These are phyloP conservation scores for Drosophila pallidifrons DNA, from an alignment of 1,140 invertebrate genomes.

Conservation along the genomic window DNA sequence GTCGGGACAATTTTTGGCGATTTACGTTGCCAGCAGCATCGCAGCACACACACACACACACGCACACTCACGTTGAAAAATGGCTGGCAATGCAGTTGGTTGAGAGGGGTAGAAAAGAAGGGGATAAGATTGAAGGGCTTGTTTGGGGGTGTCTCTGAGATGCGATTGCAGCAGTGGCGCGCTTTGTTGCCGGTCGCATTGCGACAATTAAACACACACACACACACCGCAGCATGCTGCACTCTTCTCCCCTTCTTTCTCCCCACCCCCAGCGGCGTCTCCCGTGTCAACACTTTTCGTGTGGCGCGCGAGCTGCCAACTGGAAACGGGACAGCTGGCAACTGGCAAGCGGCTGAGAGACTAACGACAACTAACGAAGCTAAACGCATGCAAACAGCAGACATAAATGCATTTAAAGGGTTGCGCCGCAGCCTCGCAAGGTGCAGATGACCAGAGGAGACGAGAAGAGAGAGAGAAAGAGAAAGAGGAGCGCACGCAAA, in stretches of 20 bases:
- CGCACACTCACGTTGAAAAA: slow-evolving; percentile 54
- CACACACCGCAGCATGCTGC: not conserved
- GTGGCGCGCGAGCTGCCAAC: slow-evolving; percentile 17
- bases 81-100: slow-evolving; percentile 41
- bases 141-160: slow-evolving; percentile 37
- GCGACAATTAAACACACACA: slow-evolving; percentile 67
- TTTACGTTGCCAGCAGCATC: slow-evolving; percentile 56
- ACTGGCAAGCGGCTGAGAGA: slow-evolving; percentile 58
- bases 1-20: slow-evolving; percentile 60
- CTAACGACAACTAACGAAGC: slow-evolving; percentile 70
- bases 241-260: too few species aligned
- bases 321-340: slow-evolving; percentile 40
- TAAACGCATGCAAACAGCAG: slow-evolving; percentile 70
- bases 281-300: slow-evolving; percentile 43
- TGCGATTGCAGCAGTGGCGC: slow-evolving; percentile 43
- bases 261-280: too few species aligned
- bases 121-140: not conserved
- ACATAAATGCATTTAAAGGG: slow-evolving; percentile 58
- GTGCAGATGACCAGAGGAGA: not conserved
- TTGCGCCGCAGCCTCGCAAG: not conserved
- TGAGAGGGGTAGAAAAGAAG: not conserved
- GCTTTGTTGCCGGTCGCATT: slow-evolving; percentile 50
- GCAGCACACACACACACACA: slow-evolving; percentile 20
- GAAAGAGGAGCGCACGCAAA: slow-evolving; percentile 15
- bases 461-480: not conserved